A percentile compares a stretch with the other conserved stretches of the same genome.
phyloP scores from a whole-genome alignment of 2,888 invertebrate species.

The Andrena haemorrhoa region DNA sequence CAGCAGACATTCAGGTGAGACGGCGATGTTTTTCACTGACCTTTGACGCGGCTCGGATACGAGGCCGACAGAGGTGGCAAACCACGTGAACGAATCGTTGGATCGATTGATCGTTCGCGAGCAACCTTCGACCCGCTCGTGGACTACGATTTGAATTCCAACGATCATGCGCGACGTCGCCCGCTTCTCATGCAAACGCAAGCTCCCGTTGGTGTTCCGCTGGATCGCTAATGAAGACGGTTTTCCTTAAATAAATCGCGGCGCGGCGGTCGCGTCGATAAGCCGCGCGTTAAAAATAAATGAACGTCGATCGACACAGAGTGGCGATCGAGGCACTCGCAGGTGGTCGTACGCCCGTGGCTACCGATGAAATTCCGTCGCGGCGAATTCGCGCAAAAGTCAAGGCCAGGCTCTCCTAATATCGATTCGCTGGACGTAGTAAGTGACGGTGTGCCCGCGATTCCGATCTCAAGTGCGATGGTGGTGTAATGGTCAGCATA shows the following conservation, averaged over 20 bases:
- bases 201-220: neutral
- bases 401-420: conserved; percentile 34
- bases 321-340: neutral
- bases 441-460: conserved; percentile 14
- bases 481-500: conserved; percentile 84
- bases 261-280: neutral
- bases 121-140: too few relatives aligned
- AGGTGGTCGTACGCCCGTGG: conserved; percentile 4
- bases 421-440: conserved; percentile 42
- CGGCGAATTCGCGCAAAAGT: conserved; percentile 34
- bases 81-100: conserved; percentile 6
- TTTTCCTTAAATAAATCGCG: conserved; percentile 51
- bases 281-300: conserved; percentile 37
- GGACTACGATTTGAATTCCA: conserved; percentile 28
- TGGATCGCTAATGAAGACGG: neutral
- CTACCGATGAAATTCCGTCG: conserved; percentile 21
- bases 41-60: conserved; percentile 14
- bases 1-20: conserved; percentile 85
- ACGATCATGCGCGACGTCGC: conserved; percentile 10
- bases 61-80: neutral
- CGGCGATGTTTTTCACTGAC: neutral
- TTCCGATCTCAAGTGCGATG: conserved; percentile 73
- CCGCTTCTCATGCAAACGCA: neutral
- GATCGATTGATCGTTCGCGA: conserved; percentile 21
- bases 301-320: conserved; percentile 20